Percentiles rank a stretch among this genome's conserved stretches.
Evolutionary conservation across 2,797 vertebrate genomes (phyloP).

Genomic region (Muraenolepis orangiensis): DNA sequence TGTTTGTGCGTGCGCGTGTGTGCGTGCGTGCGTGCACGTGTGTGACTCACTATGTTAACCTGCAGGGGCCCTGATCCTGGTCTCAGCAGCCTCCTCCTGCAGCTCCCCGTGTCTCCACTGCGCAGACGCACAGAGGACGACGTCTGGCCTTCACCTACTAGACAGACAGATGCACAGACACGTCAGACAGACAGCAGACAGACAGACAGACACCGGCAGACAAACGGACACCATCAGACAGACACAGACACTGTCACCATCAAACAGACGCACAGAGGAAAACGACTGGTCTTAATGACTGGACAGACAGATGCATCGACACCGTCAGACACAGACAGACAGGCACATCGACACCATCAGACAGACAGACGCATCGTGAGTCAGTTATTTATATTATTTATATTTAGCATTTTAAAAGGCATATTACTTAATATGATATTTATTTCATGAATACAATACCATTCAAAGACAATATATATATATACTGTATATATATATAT

Average conservation of each 20-base stretch:
- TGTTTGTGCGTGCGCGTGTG: neutral
- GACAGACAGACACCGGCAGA: neutral
- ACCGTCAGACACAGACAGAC: neutral
- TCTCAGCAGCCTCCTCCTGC: slow-evolving; percentile 76
- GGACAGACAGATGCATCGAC: neutral
- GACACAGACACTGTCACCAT: too few relatives aligned
- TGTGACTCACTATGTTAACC: slow-evolving; percentile 81
- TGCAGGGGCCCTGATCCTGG: slow-evolving; percentile 84
- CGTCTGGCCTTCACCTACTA: slow-evolving; percentile 68
- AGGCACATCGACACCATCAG: neutral
- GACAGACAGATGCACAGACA: slow-evolving; percentile 29
- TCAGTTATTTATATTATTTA: too few relatives aligned
- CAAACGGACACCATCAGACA: neutral
- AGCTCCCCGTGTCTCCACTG: slow-evolving; percentile 67
- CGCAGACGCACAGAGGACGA: slow-evolving; percentile 74
- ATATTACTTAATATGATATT: too few relatives aligned
- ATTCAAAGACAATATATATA: too few relatives aligned
- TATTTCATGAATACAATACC: too few relatives aligned
- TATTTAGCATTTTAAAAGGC: too few relatives aligned
- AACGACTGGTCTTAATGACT: too few relatives aligned
- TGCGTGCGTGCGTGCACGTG: slow-evolving; percentile 8
- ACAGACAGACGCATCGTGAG: neutral
- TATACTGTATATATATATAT: too few relatives aligned
- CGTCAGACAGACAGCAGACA: slow-evolving; percentile 16
- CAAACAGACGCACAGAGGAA: too few relatives aligned